These are phyloP conservation scores for Neolamprologus ventralis DNA, from an alignment of 2,113 vertebrate genomes.

Conservation along the genomic window DNA sequence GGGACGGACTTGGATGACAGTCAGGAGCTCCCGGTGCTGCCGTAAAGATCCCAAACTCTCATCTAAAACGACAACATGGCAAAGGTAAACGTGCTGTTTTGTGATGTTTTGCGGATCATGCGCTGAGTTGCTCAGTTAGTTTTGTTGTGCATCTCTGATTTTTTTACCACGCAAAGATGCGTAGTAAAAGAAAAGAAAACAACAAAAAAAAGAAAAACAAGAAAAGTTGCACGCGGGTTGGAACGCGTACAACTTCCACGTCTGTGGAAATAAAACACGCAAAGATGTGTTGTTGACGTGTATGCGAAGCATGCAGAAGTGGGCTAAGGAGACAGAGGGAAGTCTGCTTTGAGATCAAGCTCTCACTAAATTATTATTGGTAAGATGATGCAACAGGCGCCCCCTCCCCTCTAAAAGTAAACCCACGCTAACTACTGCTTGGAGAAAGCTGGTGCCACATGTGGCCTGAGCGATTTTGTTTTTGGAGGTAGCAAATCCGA, in stretches of 20 bases:
- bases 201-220: background rate
- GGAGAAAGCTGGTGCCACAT: background rate
- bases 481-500: background rate
- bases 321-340: background rate
- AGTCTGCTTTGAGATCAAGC: no score
- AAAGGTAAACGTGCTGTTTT: background rate
- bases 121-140: background rate
- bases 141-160: background rate
- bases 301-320: background rate
- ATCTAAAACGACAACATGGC: slow-evolving; percentile 31
- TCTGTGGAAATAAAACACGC: background rate
- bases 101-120: background rate
- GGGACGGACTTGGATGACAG: slow-evolving; percentile 45
- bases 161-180: background rate
- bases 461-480: background rate
- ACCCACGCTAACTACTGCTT: background rate
- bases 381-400: slow-evolving; percentile 6
- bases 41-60: background rate
- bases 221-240: background rate
- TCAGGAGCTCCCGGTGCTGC: background rate
- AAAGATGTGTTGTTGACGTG: background rate
- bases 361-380: background rate
- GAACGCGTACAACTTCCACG: background rate
- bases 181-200: background rate
- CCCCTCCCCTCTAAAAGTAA: background rate